Conservation (phyloP, 2,113 vertebrate genomes). For the Cygnus buccinator region DNA sequence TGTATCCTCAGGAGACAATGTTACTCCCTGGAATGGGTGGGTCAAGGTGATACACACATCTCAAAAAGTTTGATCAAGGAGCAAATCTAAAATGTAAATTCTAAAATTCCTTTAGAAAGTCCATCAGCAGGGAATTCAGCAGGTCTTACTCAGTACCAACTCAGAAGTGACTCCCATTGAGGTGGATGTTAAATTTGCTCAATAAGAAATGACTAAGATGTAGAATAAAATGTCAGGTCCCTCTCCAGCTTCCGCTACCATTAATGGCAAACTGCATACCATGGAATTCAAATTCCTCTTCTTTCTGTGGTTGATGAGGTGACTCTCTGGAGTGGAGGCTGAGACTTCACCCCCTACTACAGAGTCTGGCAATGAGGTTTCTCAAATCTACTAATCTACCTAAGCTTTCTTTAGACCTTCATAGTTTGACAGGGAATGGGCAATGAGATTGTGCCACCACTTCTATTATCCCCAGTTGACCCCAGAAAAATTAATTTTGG, state of each 20-base stretch:
- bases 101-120: neutral
- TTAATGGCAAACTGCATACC: neutral
- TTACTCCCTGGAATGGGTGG: neutral
- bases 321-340: neutral
- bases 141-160: slow-evolving; percentile 12
- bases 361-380: neutral
- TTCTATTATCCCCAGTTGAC: neutral
- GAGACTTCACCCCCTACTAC: neutral
- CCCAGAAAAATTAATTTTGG: neutral
- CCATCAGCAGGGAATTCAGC: neutral
- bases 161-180: neutral
- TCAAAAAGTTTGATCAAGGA: neutral
- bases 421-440: neutral
- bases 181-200: neutral
- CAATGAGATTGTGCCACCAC: neutral
- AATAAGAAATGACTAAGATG: slow-evolving; percentile 2
- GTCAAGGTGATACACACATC: neutral
- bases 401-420: neutral
- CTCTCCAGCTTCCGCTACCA: neutral
- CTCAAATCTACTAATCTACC: neutral
- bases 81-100: neutral
- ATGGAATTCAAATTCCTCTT: neutral
- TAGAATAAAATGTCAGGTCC: neutral
- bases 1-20: neutral
- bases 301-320: neutral